phyloP scores from a whole-genome alignment of 2,797 vertebrate species.

The Halcyon badia region DNA sequence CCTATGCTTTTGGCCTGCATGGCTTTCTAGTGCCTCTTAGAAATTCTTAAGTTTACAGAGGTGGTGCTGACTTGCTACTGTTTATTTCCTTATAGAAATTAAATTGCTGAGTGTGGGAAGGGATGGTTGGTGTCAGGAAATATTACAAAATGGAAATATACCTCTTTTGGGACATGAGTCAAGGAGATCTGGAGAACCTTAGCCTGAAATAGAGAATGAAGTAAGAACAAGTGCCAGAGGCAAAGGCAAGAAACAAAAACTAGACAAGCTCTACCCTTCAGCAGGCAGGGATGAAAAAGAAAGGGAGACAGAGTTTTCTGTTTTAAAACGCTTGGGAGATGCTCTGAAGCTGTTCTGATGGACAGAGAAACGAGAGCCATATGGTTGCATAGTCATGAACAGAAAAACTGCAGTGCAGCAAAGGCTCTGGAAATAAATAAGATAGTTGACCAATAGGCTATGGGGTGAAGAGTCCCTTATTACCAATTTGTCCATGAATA shows the following conservation, averaged over 20 bases:
- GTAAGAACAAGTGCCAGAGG: conserved; percentile 21
- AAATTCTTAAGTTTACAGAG: not conserved
- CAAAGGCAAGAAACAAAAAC: conserved; percentile 27
- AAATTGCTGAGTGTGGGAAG: conserved; percentile 4
- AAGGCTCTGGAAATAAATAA: not conserved
- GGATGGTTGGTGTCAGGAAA: conserved; percentile 1
- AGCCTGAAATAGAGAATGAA: conserved; percentile 15
- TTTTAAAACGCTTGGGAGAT: not conserved
- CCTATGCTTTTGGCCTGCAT: not conserved
- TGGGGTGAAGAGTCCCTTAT: not conserved
- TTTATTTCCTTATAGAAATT: not conserved
- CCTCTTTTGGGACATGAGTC: not conserved
- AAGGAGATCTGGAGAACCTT: conserved; percentile 31
- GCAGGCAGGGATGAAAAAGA: not conserved
- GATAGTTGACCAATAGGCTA: not conserved
- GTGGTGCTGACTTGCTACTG: not conserved
- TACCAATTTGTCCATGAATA: not conserved
- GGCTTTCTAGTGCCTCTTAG: not conserved
- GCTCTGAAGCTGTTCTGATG: not conserved
- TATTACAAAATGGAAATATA: conserved; percentile 12
- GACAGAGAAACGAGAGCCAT: not conserved
- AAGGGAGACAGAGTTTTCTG: not conserved
- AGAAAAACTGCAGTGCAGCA: not conserved
- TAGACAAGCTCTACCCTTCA: not conserved
- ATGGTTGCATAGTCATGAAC: not conserved